These are phyloP conservation scores for Caenorhabditis zanzibari DNA, from an alignment of 2,888 invertebrate genomes.

Conservation along the genomic window DNA sequence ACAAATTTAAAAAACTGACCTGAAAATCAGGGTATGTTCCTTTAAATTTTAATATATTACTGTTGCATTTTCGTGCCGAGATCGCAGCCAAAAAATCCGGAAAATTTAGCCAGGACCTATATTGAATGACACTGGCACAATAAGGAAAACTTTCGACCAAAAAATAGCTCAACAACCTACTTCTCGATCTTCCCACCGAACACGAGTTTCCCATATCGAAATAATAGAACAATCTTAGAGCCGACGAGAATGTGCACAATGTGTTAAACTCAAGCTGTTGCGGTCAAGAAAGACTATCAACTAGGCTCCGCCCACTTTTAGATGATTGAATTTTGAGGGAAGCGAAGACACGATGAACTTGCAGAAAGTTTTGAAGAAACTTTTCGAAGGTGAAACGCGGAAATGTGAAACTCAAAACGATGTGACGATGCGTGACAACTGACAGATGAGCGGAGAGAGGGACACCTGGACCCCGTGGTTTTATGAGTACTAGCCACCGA, in stretches of 20 bases:
- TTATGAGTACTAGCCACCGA: not conserved
- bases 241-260: not conserved
- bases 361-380: too few species aligned
- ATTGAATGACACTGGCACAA: too few species aligned
- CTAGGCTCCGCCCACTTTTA: not conserved
- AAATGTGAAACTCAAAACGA: not conserved
- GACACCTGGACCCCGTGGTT: constrained; percentile 53
- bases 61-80: too few species aligned
- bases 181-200: not conserved
- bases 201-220: constrained; percentile 4
- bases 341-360: not conserved
- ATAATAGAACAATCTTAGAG: not conserved
- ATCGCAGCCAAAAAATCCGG: too few species aligned
- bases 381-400: not conserved
- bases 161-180: not conserved
- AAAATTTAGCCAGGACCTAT: too few species aligned
- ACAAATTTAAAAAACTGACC: too few species aligned
- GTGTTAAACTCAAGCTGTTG: not conserved
- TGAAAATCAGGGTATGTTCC: too few species aligned
- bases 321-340: constrained; percentile 2
- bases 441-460: constrained; percentile 31
- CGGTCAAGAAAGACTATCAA: too few species aligned
- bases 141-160: too few species aligned
- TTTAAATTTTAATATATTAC: too few species aligned
- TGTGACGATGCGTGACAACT: constrained; percentile 55